Base-by-base conservation (phyloP, 2,888 invertebrate species). In the Oscheius sp. region DNA sequence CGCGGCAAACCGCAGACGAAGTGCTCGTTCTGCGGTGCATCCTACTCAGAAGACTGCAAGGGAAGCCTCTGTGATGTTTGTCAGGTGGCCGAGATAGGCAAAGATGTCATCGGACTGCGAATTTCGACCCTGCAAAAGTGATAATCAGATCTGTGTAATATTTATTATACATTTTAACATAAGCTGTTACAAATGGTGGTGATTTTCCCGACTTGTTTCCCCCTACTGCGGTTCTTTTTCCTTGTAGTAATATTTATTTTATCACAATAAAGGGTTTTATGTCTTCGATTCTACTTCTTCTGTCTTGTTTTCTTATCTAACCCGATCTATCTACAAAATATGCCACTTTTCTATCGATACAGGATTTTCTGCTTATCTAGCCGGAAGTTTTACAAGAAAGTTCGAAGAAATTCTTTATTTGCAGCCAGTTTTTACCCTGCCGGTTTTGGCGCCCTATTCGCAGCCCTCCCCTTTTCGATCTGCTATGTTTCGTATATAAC, bases 1-100 rank as follows among this genome's bases (percentile, higher is more conserved):
- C 93, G 90, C 33, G 88, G 88, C 29, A 85, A 85, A 42, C 76
- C 89, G 87, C 95, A 79, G 53, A 74, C 76, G 35, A 84, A 86
- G 63, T 99, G 99, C 89, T 93, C 96, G 0, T 92, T 98, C 47
- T 99, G 98, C 88, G 93, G 92, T 1, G 94, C 96, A 0, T 93
- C 93, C 72, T 99, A 94, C 90, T 91, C 94, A 83, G 80, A 78
- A 66, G 79, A 78, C 42, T 75, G 76, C n/a, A 79, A 84, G 60
- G 84, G 84, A 57, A 33, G 74, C 71, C 90, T 96, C 0, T 99
- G 99, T 90, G 93, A 89, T 62, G 90, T 91, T 10, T 90, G 91
- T 75, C 87, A 90, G 87, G 91, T 96, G 2, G 93, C 97, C 0
- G 94, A 96, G 90, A 93, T 99, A 71, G 97, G 74, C 21, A 53